Evolutionary conservation across 2,888 invertebrate species (phyloP).

Genomic region (Monopis laevigella): DNA sequence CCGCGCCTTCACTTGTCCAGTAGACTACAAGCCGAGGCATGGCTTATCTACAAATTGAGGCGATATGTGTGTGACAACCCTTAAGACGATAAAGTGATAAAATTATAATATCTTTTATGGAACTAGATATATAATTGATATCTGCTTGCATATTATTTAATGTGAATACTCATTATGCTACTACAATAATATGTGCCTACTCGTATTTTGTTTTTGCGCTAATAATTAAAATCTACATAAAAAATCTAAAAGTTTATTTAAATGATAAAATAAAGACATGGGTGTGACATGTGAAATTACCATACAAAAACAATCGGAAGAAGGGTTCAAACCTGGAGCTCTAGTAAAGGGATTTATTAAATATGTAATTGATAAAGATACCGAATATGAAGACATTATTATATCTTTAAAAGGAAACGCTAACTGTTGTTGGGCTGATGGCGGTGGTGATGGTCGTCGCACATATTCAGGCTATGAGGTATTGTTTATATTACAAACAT

Average conservation of each 20-base stretch:
- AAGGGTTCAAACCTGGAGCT: slow-evolving; percentile 21
- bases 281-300: slow-evolving; percentile 25
- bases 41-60: no score
- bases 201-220: no score
- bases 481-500: neutral
- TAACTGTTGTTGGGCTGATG: slow-evolving; percentile 1
- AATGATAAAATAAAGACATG: slow-evolving; percentile 20
- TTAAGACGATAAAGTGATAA: no score
- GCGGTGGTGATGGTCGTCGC: neutral
- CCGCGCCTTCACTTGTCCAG: no score
- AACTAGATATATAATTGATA: no score
- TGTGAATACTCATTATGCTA: no score
- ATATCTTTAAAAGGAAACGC: slow-evolving; percentile 16
- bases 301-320: slow-evolving; percentile 19
- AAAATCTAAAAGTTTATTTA: neutral
- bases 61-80: no score
- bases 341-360: slow-evolving; percentile 23
- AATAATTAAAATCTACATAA: neutral
- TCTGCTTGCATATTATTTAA: no score
- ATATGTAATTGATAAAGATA: slow-evolving; percentile 23
- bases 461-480: slow-evolving; percentile 1
- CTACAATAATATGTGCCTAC: no score
- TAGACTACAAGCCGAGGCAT: no score
- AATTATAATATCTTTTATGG: no score
- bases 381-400: slow-evolving; percentile 21